phyloP scores from a whole-genome alignment of 2,888 invertebrate genomes.

The Drosophila falleni region DNA sequence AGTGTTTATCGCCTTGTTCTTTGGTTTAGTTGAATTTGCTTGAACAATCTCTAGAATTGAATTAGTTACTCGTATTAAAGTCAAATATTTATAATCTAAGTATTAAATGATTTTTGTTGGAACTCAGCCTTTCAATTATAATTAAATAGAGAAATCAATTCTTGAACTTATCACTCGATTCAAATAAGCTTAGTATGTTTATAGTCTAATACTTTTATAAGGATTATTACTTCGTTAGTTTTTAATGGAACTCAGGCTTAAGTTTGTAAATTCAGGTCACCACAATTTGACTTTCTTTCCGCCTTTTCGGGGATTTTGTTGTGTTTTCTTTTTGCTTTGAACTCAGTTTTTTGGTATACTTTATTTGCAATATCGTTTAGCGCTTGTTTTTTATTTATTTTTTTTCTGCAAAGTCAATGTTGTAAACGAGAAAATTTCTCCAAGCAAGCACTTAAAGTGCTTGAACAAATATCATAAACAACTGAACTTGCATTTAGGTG shows the following conservation, averaged over 20 bases:
- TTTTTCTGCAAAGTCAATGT: constrained; percentile 37
- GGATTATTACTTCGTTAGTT: neutral
- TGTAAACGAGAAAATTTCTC: constrained; percentile 57
- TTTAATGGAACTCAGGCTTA: constrained; percentile 32
- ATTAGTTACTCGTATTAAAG: neutral
- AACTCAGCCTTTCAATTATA: constrained; percentile 11
- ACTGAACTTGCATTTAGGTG: constrained; percentile 39
- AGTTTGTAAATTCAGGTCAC: constrained; percentile 61
- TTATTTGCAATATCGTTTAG: constrained; percentile 71
- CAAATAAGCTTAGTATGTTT: constrained; percentile 9
- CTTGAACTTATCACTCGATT: neutral
- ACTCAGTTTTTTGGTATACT: constrained; percentile 36
- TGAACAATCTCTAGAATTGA: constrained; percentile 34
- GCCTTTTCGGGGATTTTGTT: constrained; percentile 32
- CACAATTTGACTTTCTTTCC: constrained; percentile 67
- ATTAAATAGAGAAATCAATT: neutral
- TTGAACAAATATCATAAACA: constrained; percentile 52
- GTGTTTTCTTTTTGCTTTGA: constrained; percentile 35
- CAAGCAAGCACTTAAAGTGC: constrained; percentile 50
- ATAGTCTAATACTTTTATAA: constrained; percentile 4
- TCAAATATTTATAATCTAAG: constrained; percentile 1
- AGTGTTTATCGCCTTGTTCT: constrained; percentile 7
- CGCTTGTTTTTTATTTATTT: constrained; percentile 21
- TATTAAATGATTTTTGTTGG: constrained; percentile 8
- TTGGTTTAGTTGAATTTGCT: constrained; percentile 1